These are phyloP conservation scores for Tragelaphus eurycerus DNA, from an alignment of 2,797 vertebrate species.

Conservation along the genomic window DNA sequence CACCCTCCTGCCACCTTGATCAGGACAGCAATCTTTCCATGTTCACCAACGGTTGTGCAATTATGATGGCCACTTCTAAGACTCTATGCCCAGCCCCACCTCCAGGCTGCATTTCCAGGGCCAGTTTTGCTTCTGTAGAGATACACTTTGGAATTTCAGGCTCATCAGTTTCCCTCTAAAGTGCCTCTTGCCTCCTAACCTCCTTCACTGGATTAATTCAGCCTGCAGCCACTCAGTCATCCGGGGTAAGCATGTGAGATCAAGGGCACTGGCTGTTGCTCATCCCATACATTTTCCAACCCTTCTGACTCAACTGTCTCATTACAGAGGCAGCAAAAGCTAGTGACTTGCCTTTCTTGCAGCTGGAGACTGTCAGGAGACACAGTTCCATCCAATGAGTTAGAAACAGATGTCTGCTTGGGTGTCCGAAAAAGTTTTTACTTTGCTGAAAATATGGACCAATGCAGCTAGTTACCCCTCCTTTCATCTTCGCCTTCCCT, in stretches of 20 bases:
- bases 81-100: not conserved
- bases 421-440: not conserved
- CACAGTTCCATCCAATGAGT: not conserved
- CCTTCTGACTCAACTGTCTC: not conserved
- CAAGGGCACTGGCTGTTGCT: not conserved
- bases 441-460: not conserved
- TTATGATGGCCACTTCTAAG: fast-evolving
- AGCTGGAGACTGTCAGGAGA: not conserved
- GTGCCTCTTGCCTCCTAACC: not conserved
- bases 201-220: not conserved
- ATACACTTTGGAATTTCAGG: not conserved
- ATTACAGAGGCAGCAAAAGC: not conserved
- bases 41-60: not conserved
- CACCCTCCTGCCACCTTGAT: not conserved
- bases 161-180: not conserved
- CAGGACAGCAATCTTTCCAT: not conserved
- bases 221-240: not conserved
- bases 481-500: not conserved
- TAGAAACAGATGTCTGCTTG: not conserved
- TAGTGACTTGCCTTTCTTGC: too few species aligned
- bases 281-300: not conserved
- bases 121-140: not conserved
- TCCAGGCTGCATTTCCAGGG: not conserved
- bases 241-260: not conserved
- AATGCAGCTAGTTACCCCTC: not conserved